phyloP scores from a whole-genome alignment of 2,888 invertebrate genomes.

The Pollenia angustigena region DNA sequence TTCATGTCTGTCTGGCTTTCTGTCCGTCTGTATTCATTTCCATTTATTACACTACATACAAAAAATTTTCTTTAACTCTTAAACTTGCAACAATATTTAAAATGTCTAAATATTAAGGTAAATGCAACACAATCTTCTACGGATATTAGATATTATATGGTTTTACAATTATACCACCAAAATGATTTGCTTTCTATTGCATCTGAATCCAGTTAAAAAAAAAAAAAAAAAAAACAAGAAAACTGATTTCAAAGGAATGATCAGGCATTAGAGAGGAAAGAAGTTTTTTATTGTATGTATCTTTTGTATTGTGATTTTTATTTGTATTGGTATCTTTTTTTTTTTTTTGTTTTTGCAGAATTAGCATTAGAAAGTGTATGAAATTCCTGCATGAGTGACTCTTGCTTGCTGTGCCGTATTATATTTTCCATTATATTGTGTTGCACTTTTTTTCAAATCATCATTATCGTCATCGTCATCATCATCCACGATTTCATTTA shows the following conservation, averaged over 20 bases:
- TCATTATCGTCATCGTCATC: slow-evolving; percentile 3
- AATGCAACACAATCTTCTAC: slow-evolving; percentile 68
- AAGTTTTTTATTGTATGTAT: slow-evolving; percentile 13
- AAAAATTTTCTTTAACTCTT: background rate
- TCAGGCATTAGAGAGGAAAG: slow-evolving; percentile 22
- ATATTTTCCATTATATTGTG: slow-evolving; percentile 48
- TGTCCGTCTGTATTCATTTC: slow-evolving; percentile 42
- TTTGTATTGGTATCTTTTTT: background rate
- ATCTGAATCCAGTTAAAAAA: slow-evolving; percentile 39
- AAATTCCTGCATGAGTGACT: slow-evolving; percentile 68
- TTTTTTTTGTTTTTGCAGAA: slow-evolving; percentile 49
- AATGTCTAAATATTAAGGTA: slow-evolving; percentile 19
- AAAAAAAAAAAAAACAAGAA: slow-evolving; percentile 7
- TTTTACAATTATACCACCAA: slow-evolving; percentile 45
- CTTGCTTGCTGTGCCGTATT: slow-evolving; percentile 62
- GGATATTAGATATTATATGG: slow-evolving; percentile 70
- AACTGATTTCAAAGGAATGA: background rate
- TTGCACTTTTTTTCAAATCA: slow-evolving; percentile 58
- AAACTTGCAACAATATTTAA: background rate
- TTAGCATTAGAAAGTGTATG: slow-evolving; percentile 74
- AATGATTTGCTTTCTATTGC: slow-evolving; percentile 64
- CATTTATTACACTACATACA: slow-evolving; percentile 27
- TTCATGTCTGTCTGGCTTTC: background rate
- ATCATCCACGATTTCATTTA: slow-evolving; percentile 21
- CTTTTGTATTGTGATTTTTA: slow-evolving; percentile 36